Evolutionary conservation across 2,888 invertebrate genomes (phyloP), one percentile per base, ranked within the genome.

Genomic region (Pemphredon lugubris): DNA sequence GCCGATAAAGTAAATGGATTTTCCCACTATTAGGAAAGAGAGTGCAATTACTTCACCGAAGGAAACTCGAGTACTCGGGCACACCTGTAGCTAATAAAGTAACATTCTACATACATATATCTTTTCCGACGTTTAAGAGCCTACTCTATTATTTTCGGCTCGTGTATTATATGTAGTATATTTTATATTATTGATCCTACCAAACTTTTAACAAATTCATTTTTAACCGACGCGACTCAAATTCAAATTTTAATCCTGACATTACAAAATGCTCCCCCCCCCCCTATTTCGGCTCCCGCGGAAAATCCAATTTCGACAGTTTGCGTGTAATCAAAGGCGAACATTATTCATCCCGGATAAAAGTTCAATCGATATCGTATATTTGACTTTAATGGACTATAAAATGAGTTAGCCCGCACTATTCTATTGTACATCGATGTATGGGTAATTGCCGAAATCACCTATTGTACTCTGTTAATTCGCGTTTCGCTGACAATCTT

Each of bases 41-140:
- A 54, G 34, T 42, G 72, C 72, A 74, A 72, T 74, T 74, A 59
- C 63, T 50, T 37, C 23, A 23, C 59, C 16, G 39, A 30, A 16
- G 57, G 65, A 48, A 66, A 58, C 61, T 60, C 23, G 26, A 53
- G 50, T 34, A 55, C 51, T 74, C 54, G 26, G 18, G 51, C 63
- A 48, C 67, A 72, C 63, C 73, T 74, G 72, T 67, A 66, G 59
- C 73, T 26, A 63, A 66, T 67, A 67, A 74, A 74, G 59, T 67
- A 72, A 72, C 66, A 57, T 74, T 74, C 72, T 66, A n/a, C n/a
- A n/a, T n/a, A n/a, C n/a, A n/a, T n/a, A 71, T 54, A 72, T 34
- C 48, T 65, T 50, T 37, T 44, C 42, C 13, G 42, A 16, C 37
- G 57, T 26, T 23, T 51, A 55, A 7, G 18, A 21, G 30, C 14